Conservation (phyloP, 53 echinoderm and acorn worm genomes). For the Glandiceps talaboti region DNA sequence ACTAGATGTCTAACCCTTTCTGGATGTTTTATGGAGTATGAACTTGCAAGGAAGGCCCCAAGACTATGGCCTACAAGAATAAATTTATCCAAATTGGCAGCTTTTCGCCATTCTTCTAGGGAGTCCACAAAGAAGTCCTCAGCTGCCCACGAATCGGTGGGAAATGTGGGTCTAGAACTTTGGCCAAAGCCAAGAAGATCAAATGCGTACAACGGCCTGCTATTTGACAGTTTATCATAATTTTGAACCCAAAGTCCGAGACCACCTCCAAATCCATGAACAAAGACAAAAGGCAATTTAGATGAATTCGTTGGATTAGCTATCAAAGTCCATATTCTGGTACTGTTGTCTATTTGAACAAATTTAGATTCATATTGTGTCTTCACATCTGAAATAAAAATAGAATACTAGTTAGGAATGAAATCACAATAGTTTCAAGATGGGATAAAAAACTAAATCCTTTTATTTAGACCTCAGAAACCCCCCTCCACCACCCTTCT, state of each 20-base stretch:
- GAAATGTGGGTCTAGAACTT: constrained; percentile 56
- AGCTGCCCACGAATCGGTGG: constrained; percentile 40
- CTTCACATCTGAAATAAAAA: constrained; percentile 37
- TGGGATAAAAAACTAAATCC: too few relatives aligned
- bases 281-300: constrained; percentile 64
- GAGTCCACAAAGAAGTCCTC: constrained; percentile 71
- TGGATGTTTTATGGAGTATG: constrained; percentile 67
- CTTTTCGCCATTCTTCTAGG: constrained; percentile 82
- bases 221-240: constrained; percentile 37
- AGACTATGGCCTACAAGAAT: constrained; percentile 88
- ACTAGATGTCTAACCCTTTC: constrained; percentile 69
- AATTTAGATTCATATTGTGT: constrained; percentile 48
- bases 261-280: constrained; percentile 87
- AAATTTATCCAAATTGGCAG: constrained; percentile 61
- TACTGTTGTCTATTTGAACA: constrained; percentile 48
- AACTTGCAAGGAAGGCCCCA: constrained; percentile 64
- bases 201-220: constrained; percentile 73
- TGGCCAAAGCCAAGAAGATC: constrained; percentile 86
- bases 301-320: constrained; percentile 21
- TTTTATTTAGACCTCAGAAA: too few relatives aligned
- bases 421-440: too few relatives aligned
- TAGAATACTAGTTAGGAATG: too few relatives aligned
- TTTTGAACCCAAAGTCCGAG: constrained; percentile 81
- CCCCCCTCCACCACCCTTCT: too few relatives aligned
- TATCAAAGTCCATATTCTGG: constrained; percentile 62